These are phyloP conservation scores for Gavia stellata DNA, from an alignment of 2,113 vertebrate species.

Conservation along the genomic window DNA sequence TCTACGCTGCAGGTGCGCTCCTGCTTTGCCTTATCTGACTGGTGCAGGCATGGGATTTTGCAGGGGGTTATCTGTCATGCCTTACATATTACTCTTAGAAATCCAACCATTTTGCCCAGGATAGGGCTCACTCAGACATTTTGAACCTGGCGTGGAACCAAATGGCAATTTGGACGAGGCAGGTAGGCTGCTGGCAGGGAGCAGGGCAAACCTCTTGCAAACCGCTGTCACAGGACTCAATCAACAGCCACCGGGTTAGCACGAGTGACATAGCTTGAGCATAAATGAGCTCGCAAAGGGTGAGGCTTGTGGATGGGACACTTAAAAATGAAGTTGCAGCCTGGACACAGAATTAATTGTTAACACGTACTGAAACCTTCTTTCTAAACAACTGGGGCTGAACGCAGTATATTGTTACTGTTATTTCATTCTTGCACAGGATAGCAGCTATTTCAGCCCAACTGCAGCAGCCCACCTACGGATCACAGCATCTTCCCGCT, in stretches of 20 bases:
- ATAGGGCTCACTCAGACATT: background rate
- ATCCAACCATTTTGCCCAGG: background rate
- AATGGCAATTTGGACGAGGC: background rate
- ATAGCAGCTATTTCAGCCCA: background rate
- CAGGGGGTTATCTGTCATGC: background rate
- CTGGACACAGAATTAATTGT: background rate
- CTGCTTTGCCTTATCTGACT: background rate
- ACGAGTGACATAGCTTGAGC: background rate
- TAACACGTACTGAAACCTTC: background rate
- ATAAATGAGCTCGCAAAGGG: background rate
- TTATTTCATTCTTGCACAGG: background rate
- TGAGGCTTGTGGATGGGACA: background rate
- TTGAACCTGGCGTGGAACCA: background rate
- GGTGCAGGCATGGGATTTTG: background rate
- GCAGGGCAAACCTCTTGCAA: slow-evolving; percentile 4
- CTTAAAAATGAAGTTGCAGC: background rate
- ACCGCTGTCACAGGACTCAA: background rate
- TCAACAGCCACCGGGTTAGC: background rate
- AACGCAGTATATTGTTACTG: background rate
- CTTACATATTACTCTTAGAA: background rate
- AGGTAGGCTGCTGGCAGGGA: background rate
- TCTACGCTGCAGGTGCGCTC: background rate
- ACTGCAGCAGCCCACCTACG: background rate
- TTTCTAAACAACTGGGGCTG: background rate
- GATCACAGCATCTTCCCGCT: background rate